These are phyloP conservation scores for Eueremaeus valkanovi DNA, from an alignment of 2,888 invertebrate genomes.

Conservation along the genomic window DNA sequence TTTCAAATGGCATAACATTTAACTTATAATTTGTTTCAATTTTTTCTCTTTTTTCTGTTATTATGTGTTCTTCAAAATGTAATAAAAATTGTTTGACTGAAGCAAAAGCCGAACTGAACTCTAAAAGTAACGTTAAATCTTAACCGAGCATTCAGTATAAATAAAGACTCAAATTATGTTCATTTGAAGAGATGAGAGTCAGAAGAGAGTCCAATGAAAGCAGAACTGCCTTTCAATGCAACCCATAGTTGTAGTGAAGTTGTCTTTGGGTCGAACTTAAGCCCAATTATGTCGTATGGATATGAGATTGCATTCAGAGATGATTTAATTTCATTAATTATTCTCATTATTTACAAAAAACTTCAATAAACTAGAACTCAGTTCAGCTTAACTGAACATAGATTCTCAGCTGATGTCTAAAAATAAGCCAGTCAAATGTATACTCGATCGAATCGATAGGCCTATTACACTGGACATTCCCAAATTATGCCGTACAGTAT, in stretches of 20 bases:
- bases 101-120: background rate
- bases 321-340: no score
- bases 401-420: no score
- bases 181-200: background rate
- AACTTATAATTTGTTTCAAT: background rate
- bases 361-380: no score
- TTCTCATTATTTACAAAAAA: no score
- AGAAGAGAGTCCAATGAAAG: background rate
- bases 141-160: slow-evolving; percentile 21
- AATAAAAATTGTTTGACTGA: background rate
- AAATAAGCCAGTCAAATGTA: no score
- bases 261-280: background rate
- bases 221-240: slow-evolving; percentile 11
- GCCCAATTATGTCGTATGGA: slow-evolving; percentile 2
- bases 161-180: background rate
- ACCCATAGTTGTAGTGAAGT: background rate
- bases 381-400: no score
- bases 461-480: no score
- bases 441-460: no score
- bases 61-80: background rate
- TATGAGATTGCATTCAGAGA: background rate
- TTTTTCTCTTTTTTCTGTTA: background rate
- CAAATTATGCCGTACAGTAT: no score
- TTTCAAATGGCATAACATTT: background rate
- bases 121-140: slow-evolving; percentile 9